Evolutionary conservation across 2,113 vertebrate genomes (phyloP).

Genomic region (Coptodon bakossiorum): DNA sequence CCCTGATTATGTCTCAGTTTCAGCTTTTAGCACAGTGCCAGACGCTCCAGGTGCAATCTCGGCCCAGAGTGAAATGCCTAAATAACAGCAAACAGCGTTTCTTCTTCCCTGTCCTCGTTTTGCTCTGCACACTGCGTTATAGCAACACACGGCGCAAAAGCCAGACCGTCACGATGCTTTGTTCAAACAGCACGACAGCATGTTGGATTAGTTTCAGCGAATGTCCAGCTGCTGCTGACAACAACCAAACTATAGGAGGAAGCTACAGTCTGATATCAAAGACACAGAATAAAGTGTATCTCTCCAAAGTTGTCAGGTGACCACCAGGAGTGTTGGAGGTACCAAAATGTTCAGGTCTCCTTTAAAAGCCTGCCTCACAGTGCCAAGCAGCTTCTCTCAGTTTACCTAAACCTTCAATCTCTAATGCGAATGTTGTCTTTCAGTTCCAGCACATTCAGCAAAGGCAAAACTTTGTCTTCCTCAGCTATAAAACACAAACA

Average conservation of each 20-base stretch:
- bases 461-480: not conserved
- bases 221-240: not conserved
- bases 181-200: not conserved
- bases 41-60: fast-evolving
- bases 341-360: fast-evolving
- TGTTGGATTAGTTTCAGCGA: not conserved
- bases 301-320: not conserved
- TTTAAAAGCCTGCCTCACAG: not conserved
- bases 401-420: not conserved
- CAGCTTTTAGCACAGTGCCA: not conserved
- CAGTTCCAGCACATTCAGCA: not conserved
- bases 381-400: not conserved
- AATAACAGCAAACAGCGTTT: not conserved
- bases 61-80: not conserved
- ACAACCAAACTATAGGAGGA: not conserved
- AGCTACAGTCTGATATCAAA: fast-evolving
- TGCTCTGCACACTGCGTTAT: too few species aligned
- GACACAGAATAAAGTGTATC: fast-evolving
- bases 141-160: too few species aligned
- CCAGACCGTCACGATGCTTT: not conserved
- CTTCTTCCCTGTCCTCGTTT: not conserved
- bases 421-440: fast-evolving
- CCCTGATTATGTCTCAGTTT: not conserved
- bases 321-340: fast-evolving
- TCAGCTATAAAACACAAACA: not conserved